Base-by-base conservation (phyloP, 2,113 vertebrate genomes). In the Onychostruthus taczanowskii region DNA sequence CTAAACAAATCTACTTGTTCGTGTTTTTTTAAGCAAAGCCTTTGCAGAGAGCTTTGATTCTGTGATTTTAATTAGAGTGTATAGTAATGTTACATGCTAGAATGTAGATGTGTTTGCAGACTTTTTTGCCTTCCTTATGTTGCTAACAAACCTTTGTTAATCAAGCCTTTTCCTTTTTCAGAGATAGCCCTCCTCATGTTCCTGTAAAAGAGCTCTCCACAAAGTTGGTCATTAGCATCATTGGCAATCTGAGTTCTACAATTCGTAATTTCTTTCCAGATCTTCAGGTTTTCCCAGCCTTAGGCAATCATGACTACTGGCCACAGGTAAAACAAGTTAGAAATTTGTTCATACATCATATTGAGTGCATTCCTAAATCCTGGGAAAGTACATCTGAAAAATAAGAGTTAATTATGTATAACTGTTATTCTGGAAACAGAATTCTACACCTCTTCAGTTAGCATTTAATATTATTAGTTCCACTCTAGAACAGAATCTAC, bases 221-320 rank as follows among this genome's bases (percentile, higher is more conserved):
- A 10, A 98, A 98, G 56, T 41, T 86, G 3, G 99, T 99, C 88
- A 98, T 99, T 97, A 97, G 96, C 90, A 98, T 99, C 37, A 98
- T 99, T 92, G 89, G 97, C 16, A 99, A 99, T 85, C 98, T 99
- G 98, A 99, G 98, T 33, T 90, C 96, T 67, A 99, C 98, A 70
- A 96, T 99, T 96, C 98, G 78, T 66, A 87, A 79, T 41, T 97
- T 98, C 91, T 99, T 99, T 95, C 99, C 99, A 87, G 95, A 98
- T 88, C 92, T 99, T 74, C 98, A 98, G 9, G 99, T 99, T 89
- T 99, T 98, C 67, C 99, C 99, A 2, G 98, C 99, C 1, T 94
- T 99, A 95, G 99, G 99, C 39, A 99, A 99, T 98, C 99, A 99
- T 43, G 99, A 99, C 97, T 99, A 99, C 90, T 99, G 99, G 99